phyloP scores from a whole-genome alignment of 2,888 invertebrate genomes.

The Drosophila multiciliata region DNA sequence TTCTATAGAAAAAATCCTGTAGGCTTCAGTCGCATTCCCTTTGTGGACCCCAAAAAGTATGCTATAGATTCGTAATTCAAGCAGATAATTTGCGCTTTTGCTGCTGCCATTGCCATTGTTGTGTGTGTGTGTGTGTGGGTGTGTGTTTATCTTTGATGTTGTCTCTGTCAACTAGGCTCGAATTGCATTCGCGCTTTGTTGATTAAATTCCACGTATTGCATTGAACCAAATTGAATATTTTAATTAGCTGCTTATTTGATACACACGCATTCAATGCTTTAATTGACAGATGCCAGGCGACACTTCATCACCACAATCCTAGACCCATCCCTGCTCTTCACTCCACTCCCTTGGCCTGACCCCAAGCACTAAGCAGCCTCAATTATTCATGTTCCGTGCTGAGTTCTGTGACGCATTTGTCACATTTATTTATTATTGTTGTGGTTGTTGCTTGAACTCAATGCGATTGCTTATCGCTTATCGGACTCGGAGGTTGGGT shows the following conservation, averaged over 20 bases:
- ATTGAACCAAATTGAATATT: constrained; percentile 31
- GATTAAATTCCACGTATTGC: constrained; percentile 1
- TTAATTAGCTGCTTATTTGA: constrained; percentile 31
- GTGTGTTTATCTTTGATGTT: constrained; percentile 21
- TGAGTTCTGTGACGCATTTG: constrained; percentile 49
- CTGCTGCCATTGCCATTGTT: not conserved
- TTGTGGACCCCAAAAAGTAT: constrained; percentile 42
- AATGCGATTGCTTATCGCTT: constrained; percentile 62
- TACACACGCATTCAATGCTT: constrained; percentile 21
- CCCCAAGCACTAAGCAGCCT: constrained; percentile 46
- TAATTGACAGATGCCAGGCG: constrained; percentile 50
- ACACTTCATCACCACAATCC: constrained; percentile 8
- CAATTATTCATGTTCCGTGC: constrained; percentile 61
- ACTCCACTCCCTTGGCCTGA: not conserved
- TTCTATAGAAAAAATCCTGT: not conserved
- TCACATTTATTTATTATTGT: constrained; percentile 14
- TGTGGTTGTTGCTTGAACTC: constrained; percentile 10
- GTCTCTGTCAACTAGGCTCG: not conserved
- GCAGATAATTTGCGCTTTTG: constrained; percentile 15
- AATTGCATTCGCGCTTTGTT: constrained; percentile 32
- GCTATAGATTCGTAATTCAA: constrained; percentile 41
- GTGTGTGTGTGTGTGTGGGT: not conserved
- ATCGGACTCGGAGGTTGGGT: constrained; percentile 49
- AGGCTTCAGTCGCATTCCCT: not conserved
- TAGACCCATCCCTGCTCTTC: not conserved